phyloP scores from a whole-genome alignment of 2,888 invertebrate species.

The Erebia epiphron region DNA sequence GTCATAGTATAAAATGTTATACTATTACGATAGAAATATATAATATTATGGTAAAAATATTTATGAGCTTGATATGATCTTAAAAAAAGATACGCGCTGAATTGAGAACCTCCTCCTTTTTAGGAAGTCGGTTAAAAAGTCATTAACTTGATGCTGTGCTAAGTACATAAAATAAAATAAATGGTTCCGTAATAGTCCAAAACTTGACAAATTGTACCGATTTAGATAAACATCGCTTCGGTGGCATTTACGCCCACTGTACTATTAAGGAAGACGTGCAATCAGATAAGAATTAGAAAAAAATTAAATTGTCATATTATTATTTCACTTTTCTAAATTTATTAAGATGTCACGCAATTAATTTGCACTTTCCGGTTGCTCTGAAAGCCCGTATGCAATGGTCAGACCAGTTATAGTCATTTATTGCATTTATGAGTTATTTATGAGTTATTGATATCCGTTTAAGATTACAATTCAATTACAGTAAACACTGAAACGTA shows the following conservation, averaged over 20 bases:
- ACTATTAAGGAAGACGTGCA: slow-evolving; percentile 17
- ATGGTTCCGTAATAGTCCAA: slow-evolving; percentile 6
- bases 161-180: not conserved
- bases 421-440: too few relatives aligned
- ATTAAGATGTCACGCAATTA: not conserved
- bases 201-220: slow-evolving; percentile 39
- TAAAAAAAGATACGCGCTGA: too few relatives aligned
- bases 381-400: not conserved
- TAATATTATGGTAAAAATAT: too few relatives aligned
- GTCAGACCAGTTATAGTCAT: too few relatives aligned
- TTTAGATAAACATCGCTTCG: slow-evolving; percentile 50
- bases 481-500: too few relatives aligned
- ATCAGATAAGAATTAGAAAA: slow-evolving; percentile 16
- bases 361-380: not conserved
- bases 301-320: not conserved
- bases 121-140: too few relatives aligned
- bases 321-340: not conserved
- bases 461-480: too few relatives aligned
- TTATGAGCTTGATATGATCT: not conserved
- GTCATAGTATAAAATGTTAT: not conserved
- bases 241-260: slow-evolving; percentile 55
- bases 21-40: too few relatives aligned
- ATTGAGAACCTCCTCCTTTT: too few relatives aligned
- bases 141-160: not conserved
- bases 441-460: too few relatives aligned